These are phyloP conservation scores for Lasiurus cinereus DNA, from an alignment of 2,113 vertebrate species.

Conservation along the genomic window DNA sequence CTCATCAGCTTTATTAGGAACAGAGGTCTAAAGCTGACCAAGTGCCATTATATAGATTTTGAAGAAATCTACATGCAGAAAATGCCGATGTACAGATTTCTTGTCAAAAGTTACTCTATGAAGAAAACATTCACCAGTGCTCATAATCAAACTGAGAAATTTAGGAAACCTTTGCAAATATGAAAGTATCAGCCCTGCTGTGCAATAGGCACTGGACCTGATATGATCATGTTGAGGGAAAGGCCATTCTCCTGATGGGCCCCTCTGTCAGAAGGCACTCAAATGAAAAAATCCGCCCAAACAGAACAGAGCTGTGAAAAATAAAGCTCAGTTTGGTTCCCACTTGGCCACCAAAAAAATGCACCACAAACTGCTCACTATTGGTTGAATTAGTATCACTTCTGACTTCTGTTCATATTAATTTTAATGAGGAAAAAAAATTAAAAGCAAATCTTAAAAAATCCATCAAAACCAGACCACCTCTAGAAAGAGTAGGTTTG, in stretches of 20 bases:
- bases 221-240: rapidly evolving
- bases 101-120: background rate
- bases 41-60: background rate
- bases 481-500: background rate
- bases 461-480: background rate
- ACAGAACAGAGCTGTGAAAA: background rate
- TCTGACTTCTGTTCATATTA: background rate
- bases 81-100: background rate
- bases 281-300: background rate
- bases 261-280: rapidly evolving
- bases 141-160: background rate
- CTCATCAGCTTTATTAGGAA: background rate
- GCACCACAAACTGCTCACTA: background rate
- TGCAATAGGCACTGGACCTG: background rate
- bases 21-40: background rate
- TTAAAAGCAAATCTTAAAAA: background rate
- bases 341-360: background rate
- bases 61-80: background rate
- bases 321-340: background rate
- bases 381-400: background rate
- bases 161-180: background rate
- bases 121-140: background rate
- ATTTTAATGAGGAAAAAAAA: background rate
- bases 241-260: rapidly evolving
- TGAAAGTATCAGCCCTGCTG: background rate